These are phyloP conservation scores for Rambutsinella grinnellia DNA, from an alignment of 2,888 invertebrate species.

Conservation along the genomic window DNA sequence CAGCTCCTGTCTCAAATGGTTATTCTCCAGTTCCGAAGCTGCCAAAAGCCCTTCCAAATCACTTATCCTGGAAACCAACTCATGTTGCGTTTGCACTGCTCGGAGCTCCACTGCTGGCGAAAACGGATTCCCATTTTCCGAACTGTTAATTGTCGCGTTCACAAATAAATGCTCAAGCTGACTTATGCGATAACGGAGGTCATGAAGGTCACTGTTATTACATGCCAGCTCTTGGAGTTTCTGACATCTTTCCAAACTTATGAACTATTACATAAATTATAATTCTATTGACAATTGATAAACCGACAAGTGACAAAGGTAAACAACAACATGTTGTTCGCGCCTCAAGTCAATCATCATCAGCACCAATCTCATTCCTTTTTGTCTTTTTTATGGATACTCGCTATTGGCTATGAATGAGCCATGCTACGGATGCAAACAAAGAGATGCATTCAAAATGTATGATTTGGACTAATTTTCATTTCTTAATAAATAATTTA, in stretches of 20 bases:
- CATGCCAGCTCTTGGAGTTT: conserved; percentile 42
- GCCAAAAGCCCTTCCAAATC: conserved; percentile 62
- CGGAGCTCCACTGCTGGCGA: not conserved
- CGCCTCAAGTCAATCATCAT: too few species aligned
- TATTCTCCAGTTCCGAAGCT: conserved; percentile 62
- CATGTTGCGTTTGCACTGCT: conserved; percentile 34
- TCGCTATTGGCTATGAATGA: too few species aligned
- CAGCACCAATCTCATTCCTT: too few species aligned
- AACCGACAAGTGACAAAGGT: too few species aligned
- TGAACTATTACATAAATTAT: too few species aligned
- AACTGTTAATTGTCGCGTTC: conserved; percentile 13
- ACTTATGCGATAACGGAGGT: conserved; percentile 59
- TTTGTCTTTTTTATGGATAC: too few species aligned
- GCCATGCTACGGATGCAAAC: too few species aligned
- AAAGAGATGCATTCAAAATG: too few species aligned
- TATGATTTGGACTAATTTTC: too few species aligned
- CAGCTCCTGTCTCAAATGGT: conserved; percentile 49
- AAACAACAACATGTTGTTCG: too few species aligned
- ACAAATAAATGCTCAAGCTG: conserved; percentile 61
- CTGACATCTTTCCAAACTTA: conserved; percentile 22
- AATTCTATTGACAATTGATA: too few species aligned
- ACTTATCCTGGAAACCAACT: conserved; percentile 55
- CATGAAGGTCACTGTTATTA: conserved; percentile 44
- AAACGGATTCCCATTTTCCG: not conserved
- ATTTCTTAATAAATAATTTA: too few species aligned